phyloP scores from a whole-genome alignment of 2,113 vertebrate genomes.

The Leucoraja erinaceus region DNA sequence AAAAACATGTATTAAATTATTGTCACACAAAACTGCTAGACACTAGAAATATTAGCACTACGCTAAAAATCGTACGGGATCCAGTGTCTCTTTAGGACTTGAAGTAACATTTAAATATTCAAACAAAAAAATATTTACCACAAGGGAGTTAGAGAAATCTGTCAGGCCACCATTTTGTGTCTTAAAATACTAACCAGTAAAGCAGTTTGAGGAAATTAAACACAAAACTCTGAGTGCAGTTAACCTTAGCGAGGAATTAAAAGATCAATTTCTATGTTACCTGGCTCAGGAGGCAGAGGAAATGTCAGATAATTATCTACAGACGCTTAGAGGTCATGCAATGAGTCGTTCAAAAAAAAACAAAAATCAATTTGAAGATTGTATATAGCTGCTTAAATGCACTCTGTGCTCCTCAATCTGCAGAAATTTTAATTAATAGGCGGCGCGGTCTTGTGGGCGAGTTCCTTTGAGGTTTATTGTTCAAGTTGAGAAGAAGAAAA shows the following conservation, averaged over 20 bases:
- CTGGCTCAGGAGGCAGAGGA: background rate
- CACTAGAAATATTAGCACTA: background rate
- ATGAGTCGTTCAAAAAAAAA: background rate
- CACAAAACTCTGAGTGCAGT: slow-evolving; percentile 56
- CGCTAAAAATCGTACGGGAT: background rate
- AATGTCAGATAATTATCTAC: background rate
- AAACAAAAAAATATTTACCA: slow-evolving; percentile 48
- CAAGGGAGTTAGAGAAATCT: slow-evolving; percentile 69
- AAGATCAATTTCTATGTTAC: slow-evolving; percentile 53
- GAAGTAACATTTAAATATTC: background rate
- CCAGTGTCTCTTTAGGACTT: background rate
- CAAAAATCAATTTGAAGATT: slow-evolving; percentile 30
- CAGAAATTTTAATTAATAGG: background rate
- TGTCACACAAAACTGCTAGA: background rate
- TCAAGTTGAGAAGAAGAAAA: background rate
- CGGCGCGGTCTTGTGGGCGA: background rate
- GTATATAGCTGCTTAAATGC: background rate
- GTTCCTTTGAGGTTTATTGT: background rate
- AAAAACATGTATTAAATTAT: background rate
- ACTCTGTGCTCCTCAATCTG: background rate
- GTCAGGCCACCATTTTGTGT: slow-evolving; percentile 74
- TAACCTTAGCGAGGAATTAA: slow-evolving; percentile 55
- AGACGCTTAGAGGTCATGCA: no score
- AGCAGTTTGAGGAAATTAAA: slow-evolving; percentile 58
- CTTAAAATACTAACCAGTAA: slow-evolving; percentile 71